phyloP scores from a whole-genome alignment of 2,797 vertebrate species.

The Notoglanidium macrostoma region DNA sequence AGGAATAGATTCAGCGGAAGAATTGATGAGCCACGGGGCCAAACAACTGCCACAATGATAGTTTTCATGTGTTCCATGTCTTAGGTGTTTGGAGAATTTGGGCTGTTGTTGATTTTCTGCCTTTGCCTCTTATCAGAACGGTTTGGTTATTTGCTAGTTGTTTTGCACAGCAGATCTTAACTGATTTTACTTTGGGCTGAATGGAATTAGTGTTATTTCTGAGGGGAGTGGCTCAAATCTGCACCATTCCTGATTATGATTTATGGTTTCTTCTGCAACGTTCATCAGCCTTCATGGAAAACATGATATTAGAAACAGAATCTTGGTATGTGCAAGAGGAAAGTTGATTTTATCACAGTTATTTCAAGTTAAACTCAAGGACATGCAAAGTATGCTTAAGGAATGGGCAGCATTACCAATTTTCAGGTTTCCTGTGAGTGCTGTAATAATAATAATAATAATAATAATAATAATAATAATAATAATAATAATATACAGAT shows the following conservation, averaged over 20 bases:
- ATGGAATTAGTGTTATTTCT: background rate
- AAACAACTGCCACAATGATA: background rate
- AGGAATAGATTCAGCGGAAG: background rate
- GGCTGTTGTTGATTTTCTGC: background rate
- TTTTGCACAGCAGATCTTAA: constrained; percentile 22
- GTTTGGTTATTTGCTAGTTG: background rate
- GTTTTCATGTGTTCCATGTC: constrained; percentile 13
- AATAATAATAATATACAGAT: background rate
- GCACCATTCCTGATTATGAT: constrained; percentile 20
- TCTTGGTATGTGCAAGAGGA: background rate
- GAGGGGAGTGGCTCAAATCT: background rate
- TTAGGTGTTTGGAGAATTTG: constrained; percentile 13
- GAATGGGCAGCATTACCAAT: background rate
- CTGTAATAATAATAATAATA: background rate
- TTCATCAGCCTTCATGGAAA: constrained; percentile 69
- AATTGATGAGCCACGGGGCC: constrained; percentile 13
- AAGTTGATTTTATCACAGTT: background rate
- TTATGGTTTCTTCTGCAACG: constrained; percentile 67
- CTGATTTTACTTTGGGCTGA: background rate
- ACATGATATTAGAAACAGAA: constrained; percentile 37
- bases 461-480: background rate
- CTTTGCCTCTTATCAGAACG: constrained; percentile 6
- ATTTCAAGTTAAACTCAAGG: background rate
- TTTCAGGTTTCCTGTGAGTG: background rate
- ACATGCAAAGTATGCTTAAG: background rate